Percentiles rank a stretch among this genome's conserved stretches.
Conservation (phyloP, 1,140 invertebrate genomes). For the Schlechtendalia chinensis region DNA sequence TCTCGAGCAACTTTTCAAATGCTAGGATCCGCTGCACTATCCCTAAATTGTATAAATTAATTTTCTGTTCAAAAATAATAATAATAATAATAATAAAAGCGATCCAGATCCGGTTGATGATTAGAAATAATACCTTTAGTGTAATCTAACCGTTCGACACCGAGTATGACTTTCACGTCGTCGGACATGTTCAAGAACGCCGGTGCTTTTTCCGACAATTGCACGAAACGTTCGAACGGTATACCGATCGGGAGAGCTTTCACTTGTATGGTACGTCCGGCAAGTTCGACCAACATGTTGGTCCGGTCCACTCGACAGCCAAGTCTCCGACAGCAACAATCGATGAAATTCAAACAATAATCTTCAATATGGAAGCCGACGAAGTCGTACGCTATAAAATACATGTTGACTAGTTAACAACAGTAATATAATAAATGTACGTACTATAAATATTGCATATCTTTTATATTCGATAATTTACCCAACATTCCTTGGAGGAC, state of each 20-base stretch:
- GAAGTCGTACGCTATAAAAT: constrained; percentile 75
- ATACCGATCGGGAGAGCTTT: constrained; percentile 83
- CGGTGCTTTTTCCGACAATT: constrained; percentile 75
- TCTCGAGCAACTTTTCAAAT: constrained; percentile 79
- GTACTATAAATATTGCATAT: no score
- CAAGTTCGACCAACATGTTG: constrained; percentile 81
- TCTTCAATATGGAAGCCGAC: constrained; percentile 88
- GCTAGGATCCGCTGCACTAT: constrained; percentile 79
- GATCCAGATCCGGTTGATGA: no score
- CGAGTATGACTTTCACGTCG: constrained; percentile 78
- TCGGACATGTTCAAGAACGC: constrained; percentile 63
- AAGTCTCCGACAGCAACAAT: constrained; percentile 82
- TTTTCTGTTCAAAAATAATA: no score
- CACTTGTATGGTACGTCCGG: constrained; percentile 77
- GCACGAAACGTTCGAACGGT: constrained; percentile 81
- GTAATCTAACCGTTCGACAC: constrained; percentile 86
- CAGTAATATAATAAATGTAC: no score
- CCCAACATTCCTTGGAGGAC: constrained; percentile 85
- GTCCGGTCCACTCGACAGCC: constrained; percentile 85
- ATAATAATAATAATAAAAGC: no score
- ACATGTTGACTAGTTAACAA: no score
- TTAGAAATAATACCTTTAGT: constrained; percentile 88
- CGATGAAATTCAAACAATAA: constrained; percentile 88
- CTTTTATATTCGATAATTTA: constrained; percentile 55
- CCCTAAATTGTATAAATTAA: no score